Evolutionary conservation across 2,797 vertebrate species (phyloP), one percentile per base, ranked within the genome.

Genomic region (Oryzias sinensis): DNA sequence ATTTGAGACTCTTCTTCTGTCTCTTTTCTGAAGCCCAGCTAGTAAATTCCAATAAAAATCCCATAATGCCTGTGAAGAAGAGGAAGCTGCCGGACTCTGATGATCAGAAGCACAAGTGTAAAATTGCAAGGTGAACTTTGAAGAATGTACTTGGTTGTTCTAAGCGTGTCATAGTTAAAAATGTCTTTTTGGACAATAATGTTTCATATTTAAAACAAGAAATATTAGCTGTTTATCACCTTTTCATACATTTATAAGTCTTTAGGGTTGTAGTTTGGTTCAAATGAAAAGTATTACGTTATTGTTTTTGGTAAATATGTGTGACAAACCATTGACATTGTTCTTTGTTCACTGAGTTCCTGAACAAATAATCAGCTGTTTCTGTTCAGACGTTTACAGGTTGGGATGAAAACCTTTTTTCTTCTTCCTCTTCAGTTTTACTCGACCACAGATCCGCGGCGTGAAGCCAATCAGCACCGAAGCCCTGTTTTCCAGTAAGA

Each of bases 401-500:
- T 11, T 37, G 9, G 33, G 33, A 37, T 37, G 33, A 37, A 11
- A 37, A 13, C 9, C 33, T 37, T 37, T 13, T 11, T 55, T 6
- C 6, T 22, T 15, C 64, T 4, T 58, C 13, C 40, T 33, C 29
- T n/a, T 14, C 18, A 88, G 86, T 53, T 82, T 85, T 43, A 62
- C 76, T 78, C 94, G 95, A 81, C 92, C 94, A 73, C 94, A 95
- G 86, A 88, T 94, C 49, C 89, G 93, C 53, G 88, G 88, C 0
- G 17, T 62, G 77, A 91, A 93, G 89, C 83, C 94, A 43, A 90
- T 94, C 80, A 90, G 80, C 70, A 77, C 86, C 53, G 95, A 95
- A 43, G 95, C 95, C 70, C 91, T 93, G 59, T 97, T 97, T 90
- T 97, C 96, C 85, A 95, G 88, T 88, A 97, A 97, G 89, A 96